Percentiles rank a stretch among this genome's conserved stretches.
phyloP scores from a whole-genome alignment of 2,888 invertebrate species.

The Xestia c-nigrum region DNA sequence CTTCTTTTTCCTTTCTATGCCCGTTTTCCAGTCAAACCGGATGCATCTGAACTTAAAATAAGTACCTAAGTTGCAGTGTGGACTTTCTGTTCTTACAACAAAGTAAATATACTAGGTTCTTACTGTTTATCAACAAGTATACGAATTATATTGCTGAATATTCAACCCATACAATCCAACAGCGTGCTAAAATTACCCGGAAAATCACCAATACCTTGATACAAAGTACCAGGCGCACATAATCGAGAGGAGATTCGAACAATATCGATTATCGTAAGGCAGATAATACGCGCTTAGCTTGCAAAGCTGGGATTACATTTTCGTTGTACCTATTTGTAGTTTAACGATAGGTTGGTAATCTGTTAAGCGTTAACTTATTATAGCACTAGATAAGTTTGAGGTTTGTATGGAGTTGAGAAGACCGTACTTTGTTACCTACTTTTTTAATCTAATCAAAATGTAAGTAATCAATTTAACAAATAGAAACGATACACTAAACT shows the following conservation, averaged over 20 bases:
- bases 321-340: constrained; percentile 46
- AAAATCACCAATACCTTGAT: constrained; percentile 10
- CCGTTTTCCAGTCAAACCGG: no score
- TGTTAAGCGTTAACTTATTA: constrained; percentile 23
- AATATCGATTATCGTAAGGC: constrained; percentile 47
- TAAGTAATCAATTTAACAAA: no score
- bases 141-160: no score
- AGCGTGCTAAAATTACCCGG: neutral
- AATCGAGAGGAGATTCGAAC: constrained; percentile 45
- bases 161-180: neutral
- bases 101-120: no score
- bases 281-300: constrained; percentile 36
- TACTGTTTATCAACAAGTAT: no score
- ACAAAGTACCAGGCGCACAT: constrained; percentile 44
- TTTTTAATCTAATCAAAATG: no score
- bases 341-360: constrained; percentile 26
- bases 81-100: neutral
- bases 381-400: constrained; percentile 2
- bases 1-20: no score
- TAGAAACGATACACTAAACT: neutral
- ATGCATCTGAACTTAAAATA: neutral
- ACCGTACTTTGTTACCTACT: no score
- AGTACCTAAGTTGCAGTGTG: neutral
- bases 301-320: constrained; percentile 47
- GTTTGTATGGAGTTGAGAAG: constrained; percentile 1